These are phyloP conservation scores for Lepidostoma basale DNA, from an alignment of 1,140 invertebrate species.

Conservation along the genomic window DNA sequence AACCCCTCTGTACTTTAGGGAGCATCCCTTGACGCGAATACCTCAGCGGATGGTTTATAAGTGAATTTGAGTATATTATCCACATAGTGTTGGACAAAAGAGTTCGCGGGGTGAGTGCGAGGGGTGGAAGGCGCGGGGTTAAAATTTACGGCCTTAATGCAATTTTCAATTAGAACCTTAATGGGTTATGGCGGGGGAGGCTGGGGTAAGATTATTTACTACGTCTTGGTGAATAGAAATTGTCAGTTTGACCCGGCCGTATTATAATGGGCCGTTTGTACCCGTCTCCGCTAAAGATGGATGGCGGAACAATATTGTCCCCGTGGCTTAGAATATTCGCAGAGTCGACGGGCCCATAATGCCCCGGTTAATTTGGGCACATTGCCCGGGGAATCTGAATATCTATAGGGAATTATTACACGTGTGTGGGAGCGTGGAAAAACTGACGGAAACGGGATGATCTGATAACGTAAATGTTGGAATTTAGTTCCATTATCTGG, in stretches of 20 bases:
- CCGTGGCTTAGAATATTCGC: not conserved
- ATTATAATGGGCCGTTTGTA: slow-evolving; percentile 8
- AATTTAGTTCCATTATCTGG: no score
- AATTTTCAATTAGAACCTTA: slow-evolving; percentile 64
- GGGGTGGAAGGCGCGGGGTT: slow-evolving; percentile 17
- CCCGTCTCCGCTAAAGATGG: slow-evolving; percentile 4
- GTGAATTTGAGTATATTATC: slow-evolving; percentile 44
- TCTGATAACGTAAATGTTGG: no score
- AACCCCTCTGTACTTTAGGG: no score
- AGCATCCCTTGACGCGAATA: no score
- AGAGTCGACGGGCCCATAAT: slow-evolving; percentile 11
- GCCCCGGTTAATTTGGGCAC: no score
- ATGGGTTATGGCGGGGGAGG: slow-evolving; percentile 54
- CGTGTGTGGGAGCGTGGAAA: no score
- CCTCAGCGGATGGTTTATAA: slow-evolving; percentile 33
- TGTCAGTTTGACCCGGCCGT: slow-evolving; percentile 27
- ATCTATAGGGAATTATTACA: no score
- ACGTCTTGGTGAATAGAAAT: slow-evolving; percentile 42
- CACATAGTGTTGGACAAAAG: slow-evolving; percentile 34
- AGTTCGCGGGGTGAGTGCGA: slow-evolving; percentile 1
- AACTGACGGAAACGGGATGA: no score
- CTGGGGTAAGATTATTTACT: slow-evolving; percentile 39
- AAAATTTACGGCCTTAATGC: slow-evolving; percentile 62
- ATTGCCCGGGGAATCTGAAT: no score
- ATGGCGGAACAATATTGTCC: slow-evolving; percentile 26